These are phyloP conservation scores for Hydrozoanthus tunicans DNA, from an alignment of 64 coral and sea anemone genomes.

Conservation along the genomic window DNA sequence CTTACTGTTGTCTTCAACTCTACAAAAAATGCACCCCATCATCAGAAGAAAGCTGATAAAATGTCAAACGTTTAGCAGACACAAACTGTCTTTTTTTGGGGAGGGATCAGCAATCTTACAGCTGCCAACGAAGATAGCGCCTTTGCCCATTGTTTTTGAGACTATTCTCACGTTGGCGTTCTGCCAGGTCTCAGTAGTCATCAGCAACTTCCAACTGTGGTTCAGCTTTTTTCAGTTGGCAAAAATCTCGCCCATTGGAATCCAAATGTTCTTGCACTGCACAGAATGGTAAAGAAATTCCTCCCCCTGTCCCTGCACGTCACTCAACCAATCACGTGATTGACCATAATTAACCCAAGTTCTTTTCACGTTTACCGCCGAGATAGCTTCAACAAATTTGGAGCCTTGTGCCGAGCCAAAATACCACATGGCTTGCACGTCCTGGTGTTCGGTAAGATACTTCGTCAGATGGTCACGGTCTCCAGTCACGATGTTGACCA, in stretches of 20 bases:
- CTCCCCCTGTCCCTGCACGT: conserved; percentile 84
- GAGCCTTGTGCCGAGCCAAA: conserved; percentile 88
- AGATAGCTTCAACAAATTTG: conserved; percentile 89
- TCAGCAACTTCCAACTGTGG: too few species aligned
- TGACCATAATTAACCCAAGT: conserved; percentile 88
- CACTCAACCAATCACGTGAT: conserved; percentile 79
- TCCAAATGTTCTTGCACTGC: conserved; percentile 89
- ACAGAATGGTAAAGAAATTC: conserved; percentile 83
- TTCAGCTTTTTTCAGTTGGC: conserved; percentile 59
- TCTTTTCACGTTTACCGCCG: conserved; percentile 90
- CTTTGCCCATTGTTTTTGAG: too few species aligned
- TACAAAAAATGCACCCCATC: too few species aligned
- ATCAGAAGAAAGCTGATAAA: too few species aligned
- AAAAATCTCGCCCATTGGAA: conserved; percentile 97
- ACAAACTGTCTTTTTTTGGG: too few species aligned
- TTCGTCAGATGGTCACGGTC: conserved; percentile 93
- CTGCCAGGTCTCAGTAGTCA: too few species aligned
- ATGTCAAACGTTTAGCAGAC: too few species aligned
- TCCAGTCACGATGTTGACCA: conserved; percentile 94
- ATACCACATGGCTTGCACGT: conserved; percentile 98
- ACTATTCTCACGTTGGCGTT: too few species aligned
- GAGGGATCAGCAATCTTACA: too few species aligned
- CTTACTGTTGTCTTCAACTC: too few species aligned
- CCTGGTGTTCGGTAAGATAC: conserved; percentile 88
- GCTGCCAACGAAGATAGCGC: too few species aligned